Conservation (phyloP, 2,797 vertebrate species). For the Staurois parvus region DNA sequence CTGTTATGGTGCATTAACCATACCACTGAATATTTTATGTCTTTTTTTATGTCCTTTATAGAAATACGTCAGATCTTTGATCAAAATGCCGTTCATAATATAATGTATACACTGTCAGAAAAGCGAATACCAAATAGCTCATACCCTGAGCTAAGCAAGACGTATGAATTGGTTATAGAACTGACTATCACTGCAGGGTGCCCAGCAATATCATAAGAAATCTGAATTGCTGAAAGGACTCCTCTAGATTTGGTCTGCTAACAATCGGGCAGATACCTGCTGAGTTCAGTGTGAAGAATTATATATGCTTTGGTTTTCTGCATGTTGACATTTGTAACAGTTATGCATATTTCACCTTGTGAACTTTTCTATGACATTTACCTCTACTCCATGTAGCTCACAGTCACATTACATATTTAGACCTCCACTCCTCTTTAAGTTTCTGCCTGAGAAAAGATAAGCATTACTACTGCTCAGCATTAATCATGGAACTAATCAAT, state of each 20-base stretch:
- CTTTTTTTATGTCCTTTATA: not conserved
- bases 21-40: not conserved
- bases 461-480: constrained; percentile 68
- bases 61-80: not conserved
- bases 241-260: constrained; percentile 36
- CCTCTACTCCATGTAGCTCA: constrained; percentile 33
- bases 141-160: not conserved
- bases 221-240: constrained; percentile 26
- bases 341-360: constrained; percentile 59
- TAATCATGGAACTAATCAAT: constrained; percentile 73
- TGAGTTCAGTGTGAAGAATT: constrained; percentile 45
- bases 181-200: constrained; percentile 16
- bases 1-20: not conserved
- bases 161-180: constrained; percentile 21
- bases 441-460: constrained; percentile 68
- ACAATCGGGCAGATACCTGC: constrained; percentile 27
- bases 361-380: constrained; percentile 59
- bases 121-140: constrained; percentile 21
- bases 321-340: constrained; percentile 58
- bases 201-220: constrained; percentile 39
- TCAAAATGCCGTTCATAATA: constrained; percentile 1
- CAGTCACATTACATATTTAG: constrained; percentile 50
- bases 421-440: constrained; percentile 63
- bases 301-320: constrained; percentile 58
- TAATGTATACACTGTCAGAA: constrained; percentile 16